Base-by-base conservation (phyloP, 2,797 vertebrate species). In the Sebastes iracundus region DNA sequence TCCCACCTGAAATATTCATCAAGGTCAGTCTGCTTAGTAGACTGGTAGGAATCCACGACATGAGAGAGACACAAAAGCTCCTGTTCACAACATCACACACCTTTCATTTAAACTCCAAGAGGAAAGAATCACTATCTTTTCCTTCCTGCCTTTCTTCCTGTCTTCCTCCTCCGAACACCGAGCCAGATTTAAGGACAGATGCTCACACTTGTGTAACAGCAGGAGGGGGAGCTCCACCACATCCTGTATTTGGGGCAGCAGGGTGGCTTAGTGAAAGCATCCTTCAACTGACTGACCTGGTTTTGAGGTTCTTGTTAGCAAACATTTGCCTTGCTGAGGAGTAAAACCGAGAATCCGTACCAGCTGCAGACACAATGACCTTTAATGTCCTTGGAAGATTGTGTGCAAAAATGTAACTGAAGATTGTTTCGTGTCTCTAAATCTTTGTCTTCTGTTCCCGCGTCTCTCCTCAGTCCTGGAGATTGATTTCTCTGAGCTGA, bases 401-500 rank as follows among this genome's bases (percentile, higher is more conserved):
- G 30, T 73, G n/a, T 74, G 52, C 7, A 35, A 22, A 46, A 66
- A 33, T 35, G 4, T 11, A 32, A 7, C 10, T 12, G 9, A 56
- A 60, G 42, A 70, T 7, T 59, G 16, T 59, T 71, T 33, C 20
- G 4, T 35, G n/a, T 52, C 38, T 72, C 23, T 85, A 13, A 53
- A 20, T 60, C 3, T 65, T 7, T 72, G 18, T 56, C 27, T 13
- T 68, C 11, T 23, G 27, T 14, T 62, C 65, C 27, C 32, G 16
- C 35, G 1, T 75, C n/a, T 76, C 62, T 56, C 58, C 61, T 56
- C 84, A 98, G 97, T 99, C 79, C 93, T 97, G 94, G 98, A 99
- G 91, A 98, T 98, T 30, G 96, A 98, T 83, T 99, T 99, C 94
- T 95, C 95, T 0, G 97, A 99, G 93, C 95, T 99, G 84, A 93